phyloP scores from a whole-genome alignment of 2,888 invertebrate species.

The Trichopoda pennipes region DNA sequence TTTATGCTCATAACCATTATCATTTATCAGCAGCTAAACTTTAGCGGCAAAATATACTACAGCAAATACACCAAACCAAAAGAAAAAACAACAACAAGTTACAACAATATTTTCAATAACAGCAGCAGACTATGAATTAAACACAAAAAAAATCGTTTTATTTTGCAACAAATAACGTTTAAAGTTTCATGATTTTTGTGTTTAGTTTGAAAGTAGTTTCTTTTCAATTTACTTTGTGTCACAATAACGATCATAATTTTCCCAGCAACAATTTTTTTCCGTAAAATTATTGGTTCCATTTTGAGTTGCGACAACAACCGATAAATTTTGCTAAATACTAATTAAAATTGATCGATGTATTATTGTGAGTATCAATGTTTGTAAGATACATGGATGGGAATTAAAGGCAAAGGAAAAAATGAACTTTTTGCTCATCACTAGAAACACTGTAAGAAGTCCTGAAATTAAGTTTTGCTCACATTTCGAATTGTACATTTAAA shows the following conservation, averaged over 20 bases:
- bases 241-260: slow-evolving; percentile 66
- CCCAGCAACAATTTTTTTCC: slow-evolving; percentile 48
- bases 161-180: slow-evolving; percentile 23
- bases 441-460: slow-evolving; percentile 22
- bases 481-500: not conserved
- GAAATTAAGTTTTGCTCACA: not conserved
- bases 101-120: slow-evolving; percentile 42
- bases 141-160: not conserved
- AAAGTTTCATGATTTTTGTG: slow-evolving; percentile 52
- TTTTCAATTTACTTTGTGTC: slow-evolving; percentile 62
- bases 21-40: slow-evolving; percentile 65
- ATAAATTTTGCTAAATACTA: slow-evolving; percentile 62
- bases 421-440: slow-evolving; percentile 11
- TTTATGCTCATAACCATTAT: slow-evolving; percentile 68
- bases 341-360: slow-evolving; percentile 66
- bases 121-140: slow-evolving; percentile 60
- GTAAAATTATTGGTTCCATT: slow-evolving; percentile 62
- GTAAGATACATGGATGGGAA: slow-evolving; percentile 16
- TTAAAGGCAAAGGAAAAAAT: not conserved
- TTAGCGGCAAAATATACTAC: slow-evolving; percentile 59
- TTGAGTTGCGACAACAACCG: slow-evolving; percentile 42
- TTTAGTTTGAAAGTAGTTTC: slow-evolving; percentile 38
- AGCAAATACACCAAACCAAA: slow-evolving; percentile 3
- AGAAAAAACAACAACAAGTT: slow-evolving; percentile 2
- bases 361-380: slow-evolving; percentile 35